Base-by-base conservation (phyloP, 2,888 invertebrate genomes). In the Coecobrya sp. region DNA sequence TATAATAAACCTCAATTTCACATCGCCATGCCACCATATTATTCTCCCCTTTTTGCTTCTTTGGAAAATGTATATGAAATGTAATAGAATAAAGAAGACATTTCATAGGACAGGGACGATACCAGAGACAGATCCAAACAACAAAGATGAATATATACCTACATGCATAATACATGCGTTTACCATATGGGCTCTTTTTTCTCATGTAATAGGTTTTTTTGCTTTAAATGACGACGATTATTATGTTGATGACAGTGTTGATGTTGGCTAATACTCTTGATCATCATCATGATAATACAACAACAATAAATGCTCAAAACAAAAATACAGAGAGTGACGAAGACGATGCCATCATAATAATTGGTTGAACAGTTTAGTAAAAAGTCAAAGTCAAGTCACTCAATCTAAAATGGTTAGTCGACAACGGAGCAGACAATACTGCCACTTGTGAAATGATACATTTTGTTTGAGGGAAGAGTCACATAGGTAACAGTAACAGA, bases 351-450 rank as follows among this genome's bases (percentile, higher is more conserved):
- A 85, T 42, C 49, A 84, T 52, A 84, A 70, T 88, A 92, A 92
- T 92, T 92, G 92, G 88, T 79, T 85, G 81, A 81, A 79, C 85
- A 70, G 85, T 89, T 89, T 81, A 86, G 86, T 52, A 30, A 88
- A 79, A 87, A 88, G 88, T 79, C 89, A 87, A 84, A 88, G 88
- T 92, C 87, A 92, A 87, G 52, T 87, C 87, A 84, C 87, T 92
- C 91, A 92, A 92, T 91, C 86, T 91, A 81, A 91, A 87, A 70
- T 84, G 65, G 76, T 81, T 86, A 86, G 85, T 86, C 81, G 65
- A 82, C 84, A 87, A 82, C 70, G 25, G 45, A 86, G 82, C 86
- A 86, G 55, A 86, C 91, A 86, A 85, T 68, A 68, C 19, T 79
- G 10, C 45, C 25, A 45, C 22, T 59, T 76, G 73, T 19, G 49